phyloP scores from a whole-genome alignment of 2,797 vertebrate species.

The Lutra lutra region DNA sequence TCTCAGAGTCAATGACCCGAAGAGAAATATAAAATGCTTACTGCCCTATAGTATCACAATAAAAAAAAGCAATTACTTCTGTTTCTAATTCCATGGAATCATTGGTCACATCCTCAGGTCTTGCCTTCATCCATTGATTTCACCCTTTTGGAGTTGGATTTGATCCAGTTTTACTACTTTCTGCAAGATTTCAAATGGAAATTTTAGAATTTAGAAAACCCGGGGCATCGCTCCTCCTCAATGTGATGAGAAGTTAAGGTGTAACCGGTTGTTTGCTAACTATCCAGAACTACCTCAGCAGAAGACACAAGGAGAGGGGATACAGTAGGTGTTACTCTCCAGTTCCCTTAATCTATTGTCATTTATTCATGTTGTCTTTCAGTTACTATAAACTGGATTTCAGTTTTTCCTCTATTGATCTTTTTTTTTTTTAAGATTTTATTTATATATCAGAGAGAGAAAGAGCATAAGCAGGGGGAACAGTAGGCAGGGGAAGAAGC shows the following conservation, averaged over 20 bases:
- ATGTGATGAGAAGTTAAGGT: slow-evolving; percentile 3
- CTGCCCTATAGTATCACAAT: not conserved
- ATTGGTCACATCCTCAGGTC: not conserved
- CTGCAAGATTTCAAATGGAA: not conserved
- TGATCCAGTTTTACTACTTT: slow-evolving; percentile 42
- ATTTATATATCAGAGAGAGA: no score
- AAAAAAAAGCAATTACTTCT: not conserved
- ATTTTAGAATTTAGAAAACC: not conserved
- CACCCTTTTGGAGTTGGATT: not conserved
- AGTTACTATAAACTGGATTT: slow-evolving; percentile 28
- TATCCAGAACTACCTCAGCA: not conserved
- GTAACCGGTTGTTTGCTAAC: not conserved
- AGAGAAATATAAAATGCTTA: not conserved
- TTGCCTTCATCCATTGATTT: slow-evolving; percentile 30
- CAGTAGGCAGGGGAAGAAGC: no score
- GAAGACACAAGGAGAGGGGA: not conserved
- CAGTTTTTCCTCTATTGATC: slow-evolving; percentile 35
- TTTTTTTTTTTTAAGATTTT: no score
- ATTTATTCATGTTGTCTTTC: slow-evolving; percentile 35
- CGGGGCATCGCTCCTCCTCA: not conserved
- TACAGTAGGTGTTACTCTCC: not conserved
- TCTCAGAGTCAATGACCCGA: not conserved
- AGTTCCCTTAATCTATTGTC: not conserved
- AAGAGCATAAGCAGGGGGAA: no score
- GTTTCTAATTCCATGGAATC: not conserved